These are phyloP conservation scores for Augiades crinisus DNA, from an alignment of 2,888 invertebrate species.

Conservation along the genomic window DNA sequence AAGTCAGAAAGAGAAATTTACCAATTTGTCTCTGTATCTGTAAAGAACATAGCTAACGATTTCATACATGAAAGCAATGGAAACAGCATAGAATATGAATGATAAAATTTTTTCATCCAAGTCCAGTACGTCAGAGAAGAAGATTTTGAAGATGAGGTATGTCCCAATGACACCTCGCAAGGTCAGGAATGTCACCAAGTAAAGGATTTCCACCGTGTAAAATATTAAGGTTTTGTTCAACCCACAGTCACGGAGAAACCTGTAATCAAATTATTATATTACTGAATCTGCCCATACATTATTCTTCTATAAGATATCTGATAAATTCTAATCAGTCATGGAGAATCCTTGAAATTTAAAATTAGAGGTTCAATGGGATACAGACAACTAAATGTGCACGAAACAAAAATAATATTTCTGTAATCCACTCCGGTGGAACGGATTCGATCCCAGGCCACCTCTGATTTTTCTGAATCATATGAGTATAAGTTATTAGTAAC, in stretches of 20 bases:
- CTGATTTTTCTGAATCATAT: no score
- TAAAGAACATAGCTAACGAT: conserved; percentile 62
- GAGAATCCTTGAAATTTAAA: no score
- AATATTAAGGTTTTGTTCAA: conserved; percentile 66
- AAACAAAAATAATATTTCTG: no score
- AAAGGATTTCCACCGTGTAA: conserved; percentile 69
- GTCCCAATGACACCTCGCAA: conserved; percentile 78
- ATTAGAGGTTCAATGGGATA: no score
- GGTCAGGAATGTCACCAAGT: conserved; percentile 69
- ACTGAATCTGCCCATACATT: no score
- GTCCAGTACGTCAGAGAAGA: conserved; percentile 63
- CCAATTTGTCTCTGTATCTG: conserved; percentile 59
- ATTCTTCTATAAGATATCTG: no score
- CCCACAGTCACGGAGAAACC: conserved; percentile 77
- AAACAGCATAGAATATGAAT: conserved; percentile 62
- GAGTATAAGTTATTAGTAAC: no score
- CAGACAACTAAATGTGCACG: no score
- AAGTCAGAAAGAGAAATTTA: conserved; percentile 46
- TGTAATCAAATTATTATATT: conserved; percentile 39
- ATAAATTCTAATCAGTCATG: no score
- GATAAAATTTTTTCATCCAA: conserved; percentile 60
- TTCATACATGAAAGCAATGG: conserved; percentile 66
- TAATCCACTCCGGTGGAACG: no score
- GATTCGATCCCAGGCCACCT: no score
- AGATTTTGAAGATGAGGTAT: conserved; percentile 62